phyloP scores from a whole-genome alignment of 2,888 invertebrate genomes.

The Zygaena filipendulae region DNA sequence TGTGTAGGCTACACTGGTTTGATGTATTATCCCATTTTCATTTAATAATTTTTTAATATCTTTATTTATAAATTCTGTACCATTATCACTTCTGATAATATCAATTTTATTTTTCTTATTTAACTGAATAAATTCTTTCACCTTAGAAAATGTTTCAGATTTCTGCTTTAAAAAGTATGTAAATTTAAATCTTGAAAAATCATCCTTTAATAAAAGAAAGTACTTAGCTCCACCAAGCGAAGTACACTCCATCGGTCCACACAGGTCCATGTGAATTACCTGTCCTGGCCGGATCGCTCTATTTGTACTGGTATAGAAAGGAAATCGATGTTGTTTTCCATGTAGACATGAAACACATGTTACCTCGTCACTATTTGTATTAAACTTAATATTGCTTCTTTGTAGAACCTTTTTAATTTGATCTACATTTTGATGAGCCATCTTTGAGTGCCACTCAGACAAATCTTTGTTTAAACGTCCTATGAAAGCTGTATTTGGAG shows the following conservation, averaged over 20 bases:
- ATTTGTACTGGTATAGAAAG: not conserved
- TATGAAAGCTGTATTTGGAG: constrained; percentile 1
- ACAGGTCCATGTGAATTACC: constrained; percentile 8
- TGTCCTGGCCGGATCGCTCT: not conserved
- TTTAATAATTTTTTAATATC: constrained; percentile 8
- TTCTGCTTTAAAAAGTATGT: not conserved
- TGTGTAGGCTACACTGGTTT: constrained; percentile 13
- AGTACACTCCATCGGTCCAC: constrained; percentile 10
- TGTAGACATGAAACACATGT: constrained; percentile 3
- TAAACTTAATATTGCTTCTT: constrained; percentile 10
- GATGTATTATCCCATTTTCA: constrained; percentile 9
- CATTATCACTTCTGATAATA: constrained; percentile 13
- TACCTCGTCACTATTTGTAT: no score
- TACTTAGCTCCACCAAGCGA: constrained; percentile 7
- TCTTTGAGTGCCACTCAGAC: constrained; percentile 13
- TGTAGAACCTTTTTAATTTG: constrained; percentile 8
- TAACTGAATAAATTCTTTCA: not conserved
- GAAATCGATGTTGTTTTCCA: constrained; percentile 9
- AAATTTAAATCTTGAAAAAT: not conserved
- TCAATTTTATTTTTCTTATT: constrained; percentile 1
- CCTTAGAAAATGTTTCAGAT: not conserved
- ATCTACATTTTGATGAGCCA: constrained; percentile 11
- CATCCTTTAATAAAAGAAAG: constrained; percentile 1
- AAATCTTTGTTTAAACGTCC: constrained; percentile 1
- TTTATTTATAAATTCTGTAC: constrained; percentile 13